phyloP scores from a whole-genome alignment of 2,888 invertebrate genomes.

The Keiferia lycopersicella region DNA sequence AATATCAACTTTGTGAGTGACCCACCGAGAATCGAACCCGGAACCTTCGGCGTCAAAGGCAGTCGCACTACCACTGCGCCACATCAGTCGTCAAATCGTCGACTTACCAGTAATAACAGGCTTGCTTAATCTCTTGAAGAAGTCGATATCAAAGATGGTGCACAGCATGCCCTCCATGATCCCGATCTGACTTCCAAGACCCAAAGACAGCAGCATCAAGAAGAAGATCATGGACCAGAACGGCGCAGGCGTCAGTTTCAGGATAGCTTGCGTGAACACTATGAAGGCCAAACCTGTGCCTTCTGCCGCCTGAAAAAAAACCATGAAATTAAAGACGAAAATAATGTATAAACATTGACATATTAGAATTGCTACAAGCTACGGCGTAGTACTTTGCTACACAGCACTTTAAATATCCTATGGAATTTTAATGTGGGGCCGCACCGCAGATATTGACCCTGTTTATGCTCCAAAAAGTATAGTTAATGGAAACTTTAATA shows the following conservation, averaged over 20 bases:
- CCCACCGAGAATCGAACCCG: too few relatives aligned
- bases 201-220: conserved; percentile 95
- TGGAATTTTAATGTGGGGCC: too few relatives aligned
- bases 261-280: conserved; percentile 98
- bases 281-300: conserved; percentile 98
- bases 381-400: background rate
- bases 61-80: too few relatives aligned
- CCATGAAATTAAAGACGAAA: conserved; percentile 8
- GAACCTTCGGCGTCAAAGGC: too few relatives aligned
- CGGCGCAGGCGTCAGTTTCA: conserved; percentile 95
- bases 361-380: background rate
- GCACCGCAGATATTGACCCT: too few relatives aligned
- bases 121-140: conserved; percentile 93
- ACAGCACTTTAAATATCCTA: too few relatives aligned
- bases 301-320: conserved; percentile 89
- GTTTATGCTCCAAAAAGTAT: too few relatives aligned
- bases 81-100: too few relatives aligned
- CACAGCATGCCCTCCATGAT: conserved; percentile 98
- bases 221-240: conserved; percentile 99
- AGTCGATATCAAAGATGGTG: conserved; percentile 95
- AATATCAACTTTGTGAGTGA: too few relatives aligned
- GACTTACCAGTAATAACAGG: conserved; percentile 90
- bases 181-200: conserved; percentile 97
- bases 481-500: too few relatives aligned
- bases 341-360: too few relatives aligned